Evolutionary conservation across 2,113 vertebrate genomes (phyloP), one percentile per base, ranked within the genome.

Genomic region (Aspiorhynchus laticeps): DNA sequence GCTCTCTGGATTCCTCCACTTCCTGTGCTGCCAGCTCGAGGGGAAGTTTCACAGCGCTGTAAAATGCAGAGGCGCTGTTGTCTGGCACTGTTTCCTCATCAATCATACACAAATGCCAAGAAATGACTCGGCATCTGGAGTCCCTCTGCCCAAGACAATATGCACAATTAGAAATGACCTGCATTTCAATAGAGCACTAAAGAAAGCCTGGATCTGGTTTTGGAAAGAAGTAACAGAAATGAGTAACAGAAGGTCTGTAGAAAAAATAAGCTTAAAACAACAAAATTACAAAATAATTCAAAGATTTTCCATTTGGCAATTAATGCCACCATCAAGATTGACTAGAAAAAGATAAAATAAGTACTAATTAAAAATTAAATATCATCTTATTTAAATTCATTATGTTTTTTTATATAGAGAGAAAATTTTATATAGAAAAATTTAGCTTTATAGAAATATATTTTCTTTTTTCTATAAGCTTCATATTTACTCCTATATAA

Each of bases 11-110:
- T 46, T 83, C 51, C 24, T 73, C 19, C 53, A 43, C 38, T 61
- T 71, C 63, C 79, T 63, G 51, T 15, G 48, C 53, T 69, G 48
- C 41, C 38, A 38, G 59, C 59, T 19, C 14, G 19, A 63, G 4
- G 65, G 41, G 61, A 83, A n/a, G 36, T 46, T 59, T 76, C 33
- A 48, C 67, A 73, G 41, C 7, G 46, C 77, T 75, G 43, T 33
- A 56, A 31, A 48, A 19, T 67, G 33, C 11, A 75, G 41, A 63
- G 24, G 19, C 3, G 80, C 76, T 46, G 41, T 80, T 79, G 74
- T 80, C 69, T n/a, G 65, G 28, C 38, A 41, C 31, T 1, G 46
- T 61, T 73, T 80, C 81, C 74, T 26, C 65, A 88, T 78, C 85
- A 69, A 61, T 33, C 56, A 78, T 28, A 79, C 9, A 65, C 31